phyloP scores from a whole-genome alignment of 2,797 vertebrate genomes.

The Leptodactylus fallax region DNA sequence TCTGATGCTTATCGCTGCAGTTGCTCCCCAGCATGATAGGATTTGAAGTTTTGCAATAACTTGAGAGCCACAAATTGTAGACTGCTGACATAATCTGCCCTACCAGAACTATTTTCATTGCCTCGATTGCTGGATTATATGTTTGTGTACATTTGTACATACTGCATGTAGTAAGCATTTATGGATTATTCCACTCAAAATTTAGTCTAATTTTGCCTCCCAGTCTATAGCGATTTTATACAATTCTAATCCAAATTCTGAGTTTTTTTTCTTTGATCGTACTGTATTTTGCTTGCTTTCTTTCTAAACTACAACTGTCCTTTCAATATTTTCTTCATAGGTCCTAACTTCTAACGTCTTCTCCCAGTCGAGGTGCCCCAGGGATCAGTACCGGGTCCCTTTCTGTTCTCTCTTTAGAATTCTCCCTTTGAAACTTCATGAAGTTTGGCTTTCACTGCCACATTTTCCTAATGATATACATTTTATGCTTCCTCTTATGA shows the following conservation, averaged over 20 bases:
- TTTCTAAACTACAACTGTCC: not conserved
- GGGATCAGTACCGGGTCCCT: not conserved
- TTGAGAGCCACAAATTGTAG: not conserved
- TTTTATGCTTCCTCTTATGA: not conserved
- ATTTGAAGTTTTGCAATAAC: too few species aligned
- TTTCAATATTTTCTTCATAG: not conserved
- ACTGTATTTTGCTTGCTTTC: not conserved
- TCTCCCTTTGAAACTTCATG: constrained; percentile 15
- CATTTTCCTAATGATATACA: not conserved
- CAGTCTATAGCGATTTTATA: too few species aligned
- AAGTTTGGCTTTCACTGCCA: not conserved
- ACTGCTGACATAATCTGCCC: not conserved
- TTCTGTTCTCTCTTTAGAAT: not conserved
- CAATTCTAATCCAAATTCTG: not conserved
- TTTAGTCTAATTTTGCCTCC: too few species aligned
- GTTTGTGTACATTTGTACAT: too few species aligned
- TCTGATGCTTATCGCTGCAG: not conserved
- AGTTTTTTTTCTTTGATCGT: not conserved
- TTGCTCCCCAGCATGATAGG: too few species aligned
- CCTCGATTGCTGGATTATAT: too few species aligned
- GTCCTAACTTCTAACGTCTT: not conserved
- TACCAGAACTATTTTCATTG: too few species aligned
- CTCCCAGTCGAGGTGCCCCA: not conserved
- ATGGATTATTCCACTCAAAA: too few species aligned
- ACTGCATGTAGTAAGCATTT: too few species aligned